Conservation (phyloP, 2,888 invertebrate species). For the Willowsia nigromaculata region DNA sequence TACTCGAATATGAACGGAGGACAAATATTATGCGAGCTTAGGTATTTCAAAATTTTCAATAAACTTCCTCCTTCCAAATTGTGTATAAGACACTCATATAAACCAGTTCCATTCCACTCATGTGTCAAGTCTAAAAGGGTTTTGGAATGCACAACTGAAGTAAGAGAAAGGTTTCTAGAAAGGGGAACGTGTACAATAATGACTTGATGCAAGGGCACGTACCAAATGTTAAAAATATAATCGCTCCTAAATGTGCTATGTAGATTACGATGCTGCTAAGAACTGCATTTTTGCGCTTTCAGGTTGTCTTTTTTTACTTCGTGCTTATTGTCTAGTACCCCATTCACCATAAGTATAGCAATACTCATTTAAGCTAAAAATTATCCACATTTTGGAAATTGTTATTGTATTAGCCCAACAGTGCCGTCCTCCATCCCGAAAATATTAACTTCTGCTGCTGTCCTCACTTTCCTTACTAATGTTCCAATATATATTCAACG, state of each 20-base stretch:
- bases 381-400: constrained; percentile 61
- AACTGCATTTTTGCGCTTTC: neutral
- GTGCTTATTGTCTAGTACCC: neutral
- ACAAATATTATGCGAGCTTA: no score
- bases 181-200: neutral
- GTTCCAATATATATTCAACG: constrained; percentile 66
- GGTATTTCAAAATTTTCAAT: no score
- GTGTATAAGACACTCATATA: no score
- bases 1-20: no score
- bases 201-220: neutral
- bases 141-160: no score
- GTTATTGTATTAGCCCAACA: constrained; percentile 54
- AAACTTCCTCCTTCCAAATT: neutral
- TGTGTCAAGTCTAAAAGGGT: no score
- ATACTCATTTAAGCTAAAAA: constrained; percentile 46
- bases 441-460: constrained; percentile 33
- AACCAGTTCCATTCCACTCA: no score
- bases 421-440: constrained; percentile 19
- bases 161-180: no score
- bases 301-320: neutral
- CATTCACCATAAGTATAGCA: neutral
- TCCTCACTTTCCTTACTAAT: constrained; percentile 51
- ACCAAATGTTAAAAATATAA: constrained; percentile 11
- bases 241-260: neutral
- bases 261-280: neutral